Evolutionary conservation across 2,888 invertebrate genomes (phyloP).

Genomic region (Rhamnusium bicolor): DNA sequence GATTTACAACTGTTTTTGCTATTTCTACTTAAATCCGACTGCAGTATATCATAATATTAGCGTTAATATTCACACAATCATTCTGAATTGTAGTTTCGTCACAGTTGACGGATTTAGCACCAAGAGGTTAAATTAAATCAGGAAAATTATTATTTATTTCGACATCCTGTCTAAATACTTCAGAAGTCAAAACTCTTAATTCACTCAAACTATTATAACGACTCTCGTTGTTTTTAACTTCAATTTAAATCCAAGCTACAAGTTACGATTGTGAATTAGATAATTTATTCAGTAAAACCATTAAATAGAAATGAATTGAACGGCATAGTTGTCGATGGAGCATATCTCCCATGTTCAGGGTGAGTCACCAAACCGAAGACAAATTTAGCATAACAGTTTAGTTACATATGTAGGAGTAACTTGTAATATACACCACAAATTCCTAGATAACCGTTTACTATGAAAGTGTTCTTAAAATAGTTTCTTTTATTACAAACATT

Average conservation of each 20-base stretch:
- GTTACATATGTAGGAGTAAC: background rate
- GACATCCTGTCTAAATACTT: background rate
- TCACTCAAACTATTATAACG: background rate
- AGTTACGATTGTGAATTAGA: background rate
- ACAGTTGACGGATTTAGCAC: background rate
- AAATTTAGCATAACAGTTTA: too few relatives aligned
- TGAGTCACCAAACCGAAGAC: background rate
- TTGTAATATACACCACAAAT: background rate
- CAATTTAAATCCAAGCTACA: background rate
- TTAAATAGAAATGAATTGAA: background rate
- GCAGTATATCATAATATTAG: background rate
- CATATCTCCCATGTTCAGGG: conserved; percentile 7
- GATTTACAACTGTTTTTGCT: background rate
- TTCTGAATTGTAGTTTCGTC: background rate
- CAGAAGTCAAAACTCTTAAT: background rate
- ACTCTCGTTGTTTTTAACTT: background rate
- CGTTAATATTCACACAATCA: background rate
- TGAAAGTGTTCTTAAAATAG: background rate
- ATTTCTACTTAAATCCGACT: background rate
- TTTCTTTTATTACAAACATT: background rate
- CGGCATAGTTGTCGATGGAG: conserved; percentile 3
- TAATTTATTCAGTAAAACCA: background rate
- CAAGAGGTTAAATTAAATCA: conserved; percentile 16
- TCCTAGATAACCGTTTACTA: background rate
- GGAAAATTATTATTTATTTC: conserved; percentile 15